Conservation (phyloP, 2,888 invertebrate species). For the Lasioglossum figueresi region DNA sequence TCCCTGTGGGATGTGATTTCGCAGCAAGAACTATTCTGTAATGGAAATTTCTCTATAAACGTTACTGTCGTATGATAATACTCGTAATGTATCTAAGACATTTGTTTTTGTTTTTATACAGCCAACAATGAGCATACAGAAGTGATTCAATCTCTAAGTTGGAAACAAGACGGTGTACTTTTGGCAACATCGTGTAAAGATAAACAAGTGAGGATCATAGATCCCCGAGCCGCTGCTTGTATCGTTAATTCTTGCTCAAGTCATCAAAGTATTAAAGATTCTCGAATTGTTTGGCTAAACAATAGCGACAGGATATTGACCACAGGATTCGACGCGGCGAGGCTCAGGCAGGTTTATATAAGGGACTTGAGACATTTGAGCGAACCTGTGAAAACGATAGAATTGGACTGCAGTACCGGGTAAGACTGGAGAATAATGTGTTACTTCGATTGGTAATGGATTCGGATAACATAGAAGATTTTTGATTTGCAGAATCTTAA, state of each 20-base stretch:
- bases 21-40: constrained; percentile 92
- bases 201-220: constrained; percentile 93
- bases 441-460: not conserved
- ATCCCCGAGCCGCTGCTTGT: constrained; percentile 87
- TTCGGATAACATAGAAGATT: not conserved
- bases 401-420: constrained; percentile 94
- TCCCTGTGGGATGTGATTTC: constrained; percentile 94
- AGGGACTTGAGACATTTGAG: constrained; percentile 93
- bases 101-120: constrained; percentile 71
- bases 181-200: constrained; percentile 96
- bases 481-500: constrained; percentile 87
- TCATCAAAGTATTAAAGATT: constrained; percentile 96
- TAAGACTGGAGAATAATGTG: constrained; percentile 68
- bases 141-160: constrained; percentile 94
- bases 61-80: not conserved
- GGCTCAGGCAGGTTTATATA: constrained; percentile 94
- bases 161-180: constrained; percentile 94
- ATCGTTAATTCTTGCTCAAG: constrained; percentile 88
- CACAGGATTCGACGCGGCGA: constrained; percentile 95
- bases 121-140: constrained; percentile 92
- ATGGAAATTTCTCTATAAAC: constrained; percentile 73
- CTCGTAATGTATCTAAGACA: constrained; percentile 1
- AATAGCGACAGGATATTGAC: constrained; percentile 93
- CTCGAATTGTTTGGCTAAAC: constrained; percentile 95
- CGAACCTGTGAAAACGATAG: constrained; percentile 91